These are phyloP conservation scores for Eumacrocentrus americanus DNA, from an alignment of 2,888 invertebrate species.

Conservation along the genomic window DNA sequence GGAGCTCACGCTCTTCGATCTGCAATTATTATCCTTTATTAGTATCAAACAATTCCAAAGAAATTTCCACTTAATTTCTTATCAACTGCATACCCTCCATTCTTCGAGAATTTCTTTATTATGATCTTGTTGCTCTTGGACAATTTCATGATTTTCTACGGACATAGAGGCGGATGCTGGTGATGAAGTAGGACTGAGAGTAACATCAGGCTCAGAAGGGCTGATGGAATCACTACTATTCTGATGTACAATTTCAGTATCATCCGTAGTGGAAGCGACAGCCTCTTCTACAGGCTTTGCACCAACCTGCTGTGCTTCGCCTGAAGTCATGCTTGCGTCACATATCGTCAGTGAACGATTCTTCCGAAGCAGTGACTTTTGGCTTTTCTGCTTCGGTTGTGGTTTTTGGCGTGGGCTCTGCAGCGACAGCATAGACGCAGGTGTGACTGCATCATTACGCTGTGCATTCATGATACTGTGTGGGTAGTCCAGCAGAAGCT, in stretches of 20 bases:
- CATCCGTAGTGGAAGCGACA: slow-evolving; percentile 60
- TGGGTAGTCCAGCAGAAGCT: slow-evolving; percentile 92
- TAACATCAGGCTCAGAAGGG: slow-evolving; percentile 55
- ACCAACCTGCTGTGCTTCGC: slow-evolving; percentile 66
- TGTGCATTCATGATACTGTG: slow-evolving; percentile 75
- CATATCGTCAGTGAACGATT: slow-evolving; percentile 64
- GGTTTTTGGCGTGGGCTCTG: slow-evolving; percentile 53
- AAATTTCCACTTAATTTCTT: no score
- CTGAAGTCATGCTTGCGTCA: slow-evolving; percentile 65
- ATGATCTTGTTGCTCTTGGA: slow-evolving; percentile 68
- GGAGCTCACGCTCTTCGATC: slow-evolving; percentile 73
- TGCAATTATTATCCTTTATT: no score
- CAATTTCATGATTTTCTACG: slow-evolving; percentile 49
- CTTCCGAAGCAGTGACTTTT: slow-evolving; percentile 64
- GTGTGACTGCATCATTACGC: slow-evolving; percentile 51
- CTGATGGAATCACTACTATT: slow-evolving; percentile 57
- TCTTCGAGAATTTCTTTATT: slow-evolving; percentile 76
- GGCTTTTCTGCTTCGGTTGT: slow-evolving; percentile 58
- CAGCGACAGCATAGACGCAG: slow-evolving; percentile 50
- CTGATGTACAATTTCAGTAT: slow-evolving; percentile 62
- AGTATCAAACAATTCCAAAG: no score
- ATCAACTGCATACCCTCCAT: slow-evolving; percentile 52
- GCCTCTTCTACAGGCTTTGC: slow-evolving; percentile 58
- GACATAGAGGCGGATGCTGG: slow-evolving; percentile 38
- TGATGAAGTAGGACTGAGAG: slow-evolving; percentile 41